These are phyloP conservation scores for Jordanella pulchra DNA, from an alignment of 2,797 vertebrate species.

Conservation along the genomic window DNA sequence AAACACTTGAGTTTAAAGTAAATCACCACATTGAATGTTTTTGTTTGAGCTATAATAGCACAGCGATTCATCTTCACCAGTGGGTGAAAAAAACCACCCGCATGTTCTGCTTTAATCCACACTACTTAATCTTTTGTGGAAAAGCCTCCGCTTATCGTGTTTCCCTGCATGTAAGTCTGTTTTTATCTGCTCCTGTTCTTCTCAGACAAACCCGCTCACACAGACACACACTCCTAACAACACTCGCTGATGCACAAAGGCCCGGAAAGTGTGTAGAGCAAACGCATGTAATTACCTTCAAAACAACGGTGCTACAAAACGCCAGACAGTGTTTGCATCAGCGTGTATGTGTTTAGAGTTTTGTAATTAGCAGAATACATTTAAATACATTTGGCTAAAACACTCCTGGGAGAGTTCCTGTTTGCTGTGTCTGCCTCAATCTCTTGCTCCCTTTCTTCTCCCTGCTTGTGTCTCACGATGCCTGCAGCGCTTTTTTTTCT, in stretches of 20 bases:
- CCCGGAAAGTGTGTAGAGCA: slow-evolving; percentile 44
- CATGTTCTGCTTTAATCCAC: slow-evolving; percentile 73
- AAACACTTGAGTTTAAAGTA: slow-evolving; percentile 61
- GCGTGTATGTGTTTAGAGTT: slow-evolving; percentile 77
- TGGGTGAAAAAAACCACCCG: slow-evolving; percentile 55
- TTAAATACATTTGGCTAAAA: slow-evolving; percentile 81
- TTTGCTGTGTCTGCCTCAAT: slow-evolving; percentile 71
- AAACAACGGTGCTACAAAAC: slow-evolving; percentile 73
- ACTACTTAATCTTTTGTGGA: slow-evolving; percentile 68
- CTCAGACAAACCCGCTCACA: slow-evolving; percentile 42
- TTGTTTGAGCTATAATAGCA: slow-evolving; percentile 68
- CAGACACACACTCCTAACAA: slow-evolving; percentile 40
- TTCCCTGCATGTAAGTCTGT: slow-evolving; percentile 67
- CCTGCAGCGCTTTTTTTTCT: slow-evolving; percentile 53
- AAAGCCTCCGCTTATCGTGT: slow-evolving; percentile 70
- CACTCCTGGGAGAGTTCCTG: slow-evolving; percentile 72
- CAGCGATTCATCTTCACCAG: slow-evolving; percentile 65
- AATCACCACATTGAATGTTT: slow-evolving; percentile 67
- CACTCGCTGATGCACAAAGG: slow-evolving; percentile 38
- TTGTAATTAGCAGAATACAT: slow-evolving; percentile 85
- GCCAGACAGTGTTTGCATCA: slow-evolving; percentile 75
- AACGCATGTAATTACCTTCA: slow-evolving; percentile 68
- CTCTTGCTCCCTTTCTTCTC: slow-evolving; percentile 65
- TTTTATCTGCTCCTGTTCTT: slow-evolving; percentile 61
- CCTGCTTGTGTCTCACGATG: slow-evolving; percentile 38